These are phyloP conservation scores for Thalassophryne amazonica DNA, from an alignment of 2,797 vertebrate species.

Conservation along the genomic window DNA sequence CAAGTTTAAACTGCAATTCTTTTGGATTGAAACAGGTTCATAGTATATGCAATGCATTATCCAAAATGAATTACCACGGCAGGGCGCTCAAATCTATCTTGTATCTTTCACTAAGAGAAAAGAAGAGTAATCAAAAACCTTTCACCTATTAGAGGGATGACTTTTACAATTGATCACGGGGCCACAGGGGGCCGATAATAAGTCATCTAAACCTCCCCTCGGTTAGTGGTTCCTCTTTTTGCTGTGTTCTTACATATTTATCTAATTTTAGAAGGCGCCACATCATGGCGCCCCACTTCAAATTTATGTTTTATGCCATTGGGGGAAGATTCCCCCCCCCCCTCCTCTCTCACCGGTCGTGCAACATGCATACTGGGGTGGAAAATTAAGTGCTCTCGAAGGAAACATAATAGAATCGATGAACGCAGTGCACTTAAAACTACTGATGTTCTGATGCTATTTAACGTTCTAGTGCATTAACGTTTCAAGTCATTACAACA, in stretches of 20 bases:
- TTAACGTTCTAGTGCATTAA: conserved; percentile 88
- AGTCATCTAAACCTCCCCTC: conserved; percentile 96
- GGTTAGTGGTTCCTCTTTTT: conserved; percentile 90
- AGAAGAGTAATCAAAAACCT: conserved; percentile 99
- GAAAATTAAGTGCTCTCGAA: conserved; percentile 85
- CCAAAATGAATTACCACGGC: conserved; percentile 99
- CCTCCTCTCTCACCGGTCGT: conserved; percentile 65
- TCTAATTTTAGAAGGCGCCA: conserved; percentile 88
- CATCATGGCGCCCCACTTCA: conserved; percentile 73
- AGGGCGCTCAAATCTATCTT: conserved; percentile 96
- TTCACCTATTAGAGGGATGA: conserved; percentile 99
- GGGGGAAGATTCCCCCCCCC: conserved; percentile 65
- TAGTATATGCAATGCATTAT: conserved; percentile 96
- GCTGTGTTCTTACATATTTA: conserved; percentile 98
- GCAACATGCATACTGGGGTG: conserved; percentile 78
- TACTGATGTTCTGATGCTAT: conserved; percentile 84
- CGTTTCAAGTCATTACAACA: conserved; percentile 85
- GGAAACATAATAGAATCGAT: conserved; percentile 85
- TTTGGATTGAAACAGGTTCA: conserved; percentile 92
- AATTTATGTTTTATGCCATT: conserved; percentile 81
- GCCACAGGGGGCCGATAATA: conserved; percentile 99
- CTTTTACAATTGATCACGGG: conserved; percentile 99
- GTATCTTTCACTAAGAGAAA: conserved; percentile 98
- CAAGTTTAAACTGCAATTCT: conserved; percentile 94
- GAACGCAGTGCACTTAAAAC: conserved; percentile 83